Evolutionary conservation across 2,113 vertebrate genomes (phyloP).

Genomic region (Epinephelus moara): DNA sequence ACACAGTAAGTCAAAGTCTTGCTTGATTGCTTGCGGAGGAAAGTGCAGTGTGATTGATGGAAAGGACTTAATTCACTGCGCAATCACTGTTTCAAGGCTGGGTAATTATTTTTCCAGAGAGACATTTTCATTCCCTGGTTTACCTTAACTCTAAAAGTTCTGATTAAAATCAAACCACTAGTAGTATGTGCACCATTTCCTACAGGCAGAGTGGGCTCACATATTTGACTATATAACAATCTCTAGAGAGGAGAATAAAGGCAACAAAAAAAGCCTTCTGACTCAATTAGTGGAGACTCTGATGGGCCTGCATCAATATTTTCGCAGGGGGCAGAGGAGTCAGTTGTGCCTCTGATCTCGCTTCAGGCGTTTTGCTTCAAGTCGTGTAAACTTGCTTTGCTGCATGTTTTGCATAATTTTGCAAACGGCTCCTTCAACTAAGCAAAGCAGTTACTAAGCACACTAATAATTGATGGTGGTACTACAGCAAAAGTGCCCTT

Average conservation of each 20-base stretch:
- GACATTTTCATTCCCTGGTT: not conserved
- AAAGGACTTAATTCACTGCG: not conserved
- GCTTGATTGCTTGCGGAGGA: not conserved
- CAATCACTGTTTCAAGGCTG: not conserved
- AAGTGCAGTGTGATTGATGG: not conserved
- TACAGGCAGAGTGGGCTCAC: slow-evolving; percentile 26
- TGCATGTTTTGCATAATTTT: slow-evolving; percentile 57
- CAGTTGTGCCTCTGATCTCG: slow-evolving; percentile 40
- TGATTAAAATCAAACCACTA: not conserved
- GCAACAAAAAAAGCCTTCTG: slow-evolving; percentile 12
- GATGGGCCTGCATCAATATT: slow-evolving; percentile 27
- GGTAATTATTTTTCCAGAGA: slow-evolving; percentile 16
- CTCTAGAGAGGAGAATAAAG: slow-evolving; percentile 21
- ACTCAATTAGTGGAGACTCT: slow-evolving; percentile 31
- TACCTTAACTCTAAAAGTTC: not conserved
- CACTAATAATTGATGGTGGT: slow-evolving; percentile 5
- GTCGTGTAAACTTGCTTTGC: slow-evolving; percentile 33
- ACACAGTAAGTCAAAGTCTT: not conserved
- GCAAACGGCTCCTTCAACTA: slow-evolving; percentile 27
- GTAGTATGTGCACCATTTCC: not conserved
- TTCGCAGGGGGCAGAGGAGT: slow-evolving; percentile 30
- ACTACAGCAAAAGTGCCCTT: slow-evolving; percentile 13
- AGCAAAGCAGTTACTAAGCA: slow-evolving; percentile 10
- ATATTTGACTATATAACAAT: slow-evolving; percentile 8
- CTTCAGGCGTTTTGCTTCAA: slow-evolving; percentile 46